Evolutionary conservation across 2,888 invertebrate genomes (phyloP), one percentile per base, ranked within the genome.

Genomic region (Tanaodytes sp.): DNA sequence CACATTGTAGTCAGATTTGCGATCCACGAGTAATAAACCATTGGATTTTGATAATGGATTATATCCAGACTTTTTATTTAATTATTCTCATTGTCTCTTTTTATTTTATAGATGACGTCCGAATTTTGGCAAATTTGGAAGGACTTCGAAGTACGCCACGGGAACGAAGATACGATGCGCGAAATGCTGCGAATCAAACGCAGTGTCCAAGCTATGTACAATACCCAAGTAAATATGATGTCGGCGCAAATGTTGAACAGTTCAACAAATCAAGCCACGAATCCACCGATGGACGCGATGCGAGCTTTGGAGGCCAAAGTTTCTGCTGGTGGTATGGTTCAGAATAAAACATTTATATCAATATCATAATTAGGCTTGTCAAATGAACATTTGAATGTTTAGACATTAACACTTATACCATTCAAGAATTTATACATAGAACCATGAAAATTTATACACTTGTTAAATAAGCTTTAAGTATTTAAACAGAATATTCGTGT

Each of bases 71-170:
- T 8, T 23, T 23, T 23, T 23, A 5, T 23, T 23, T 4, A 4
- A 23, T 23, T 4, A 6, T 33, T 33, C 3, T 33, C n/a, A n/a
- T 33, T 33, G 23, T 33, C 31, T 30, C 19, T 30, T 27, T 42
- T 43, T n/a, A 16, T 51, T 43, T 30, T 61, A 61, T 62, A 89
- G 88, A 87, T 89, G 6, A 95, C 96, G 2, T 90, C 91, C 0
- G 93, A 94, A 59, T 99, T 99, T 85, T 99, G 99, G 98, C 94
- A 96, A 82, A 94, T 95, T 1, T 99, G 99, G 99, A 97, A 98
- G 84, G 97, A 98, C 80, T 99, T 99, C 87, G 99, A 99, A 87
- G 95, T 98, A 14, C 91, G 95, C 45, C 98, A 99, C 86, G 99
- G 99, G 12, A 99, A 99, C 86, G 98, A 99, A 85, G 99, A 99